A percentile compares a stretch with the other conserved stretches of the same genome.
Conservation (phyloP, 1,140 invertebrate genomes). For the Zaprionus africanus region DNA sequence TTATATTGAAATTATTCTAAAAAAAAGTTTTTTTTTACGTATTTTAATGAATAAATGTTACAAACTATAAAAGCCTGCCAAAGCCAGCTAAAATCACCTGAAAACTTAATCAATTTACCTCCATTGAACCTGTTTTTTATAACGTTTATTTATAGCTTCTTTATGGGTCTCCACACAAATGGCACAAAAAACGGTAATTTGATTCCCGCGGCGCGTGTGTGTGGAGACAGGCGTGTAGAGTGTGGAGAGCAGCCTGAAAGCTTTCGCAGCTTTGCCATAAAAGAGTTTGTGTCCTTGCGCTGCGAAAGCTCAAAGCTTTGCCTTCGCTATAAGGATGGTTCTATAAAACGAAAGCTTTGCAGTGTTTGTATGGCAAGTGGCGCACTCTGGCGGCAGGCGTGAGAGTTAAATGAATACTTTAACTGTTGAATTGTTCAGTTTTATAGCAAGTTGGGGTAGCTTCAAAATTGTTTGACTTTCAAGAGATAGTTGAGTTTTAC, state of each 20-base stretch:
- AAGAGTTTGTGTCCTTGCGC: neutral
- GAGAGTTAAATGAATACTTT: neutral
- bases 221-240: neutral
- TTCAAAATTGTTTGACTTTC: neutral
- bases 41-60: too few species aligned
- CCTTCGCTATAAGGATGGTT: neutral
- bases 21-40: too few species aligned
- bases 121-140: neutral
- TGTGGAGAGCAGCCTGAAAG: neutral
- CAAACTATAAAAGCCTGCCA: too few species aligned
- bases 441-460: neutral
- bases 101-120: too few species aligned
- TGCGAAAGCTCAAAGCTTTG: neutral
- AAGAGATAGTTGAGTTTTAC: neutral
- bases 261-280: conserved; percentile 7
- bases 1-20: too few species aligned
- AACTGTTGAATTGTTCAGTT: neutral
- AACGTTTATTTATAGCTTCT: neutral
- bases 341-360: conserved; percentile 10
- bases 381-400: neutral
- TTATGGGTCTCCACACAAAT: neutral
- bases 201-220: neutral
- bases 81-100: too few species aligned
- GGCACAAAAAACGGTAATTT: neutral
- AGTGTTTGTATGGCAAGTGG: neutral